Base-by-base conservation (phyloP, 2,888 invertebrate species). In the Hirtodrosophila alboralis region DNA sequence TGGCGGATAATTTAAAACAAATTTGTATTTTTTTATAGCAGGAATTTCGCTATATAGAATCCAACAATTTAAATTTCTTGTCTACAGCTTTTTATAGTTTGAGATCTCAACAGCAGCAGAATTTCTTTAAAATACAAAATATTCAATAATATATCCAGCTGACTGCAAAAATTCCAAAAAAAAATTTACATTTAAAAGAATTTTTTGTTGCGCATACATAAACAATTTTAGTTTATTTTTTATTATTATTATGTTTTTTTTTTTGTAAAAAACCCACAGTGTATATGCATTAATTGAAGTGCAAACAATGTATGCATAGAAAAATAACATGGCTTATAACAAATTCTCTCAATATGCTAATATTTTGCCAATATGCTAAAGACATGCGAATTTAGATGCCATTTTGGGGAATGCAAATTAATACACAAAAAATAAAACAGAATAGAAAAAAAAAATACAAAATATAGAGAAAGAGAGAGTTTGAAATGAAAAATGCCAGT, bases 341-440 rank as follows among this genome's bases (percentile, higher is more conserved):
- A 57, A 60, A 53, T 67, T 72, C 73, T 44, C 37, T 60, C 18
- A 41, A 66, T 66, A 69, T 69, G 69, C 67, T 54, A 69, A 69
- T 59, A 28, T 52, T 43, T 31, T n/a, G 5, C 37, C 40, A 66
- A 67, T 67, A 62, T 61, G 45, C 13, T 31, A 41, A 67, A 27
- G 31, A 60, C 41, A 51, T 57, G 37, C 38, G 41, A 45, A 40
- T 49, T 59, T 48, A 53, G 59, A 40, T 74, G 75, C 49, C 57
- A 51, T 64, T 65, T 84, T 31, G 2, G 37, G 41, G 41, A 58
- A 79, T 79, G 85, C 75, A 84, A 79, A 79, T 79, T 68, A 68
- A 62, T 45, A 49, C 45, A 27, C 26, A 51, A 18, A 26, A 16
- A 44, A 38, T 47, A 33, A 41, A 40, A n/a, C 18, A 14, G 12